A percentile compares a stretch with the other conserved stretches of the same genome.
Evolutionary conservation across 1,140 invertebrate species (phyloP).

Genomic region (Drosophila baimaii): DNA sequence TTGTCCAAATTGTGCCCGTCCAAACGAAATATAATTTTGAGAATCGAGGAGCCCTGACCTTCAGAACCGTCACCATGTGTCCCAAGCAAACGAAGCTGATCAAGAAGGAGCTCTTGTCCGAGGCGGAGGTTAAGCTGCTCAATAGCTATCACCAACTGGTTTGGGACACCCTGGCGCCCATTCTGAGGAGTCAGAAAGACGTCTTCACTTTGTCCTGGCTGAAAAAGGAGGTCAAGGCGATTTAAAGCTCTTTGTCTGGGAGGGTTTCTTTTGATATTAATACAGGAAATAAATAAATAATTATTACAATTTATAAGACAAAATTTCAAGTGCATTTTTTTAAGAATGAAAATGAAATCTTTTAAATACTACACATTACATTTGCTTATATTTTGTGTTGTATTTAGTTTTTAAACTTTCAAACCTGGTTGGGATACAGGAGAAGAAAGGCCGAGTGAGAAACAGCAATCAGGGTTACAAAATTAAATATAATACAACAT

Average conservation of each 20-base stretch:
- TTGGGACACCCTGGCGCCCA: conserved; percentile 89
- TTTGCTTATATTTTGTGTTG: too few species aligned
- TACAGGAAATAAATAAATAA: neutral
- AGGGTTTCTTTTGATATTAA: neutral
- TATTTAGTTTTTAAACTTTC: too few species aligned
- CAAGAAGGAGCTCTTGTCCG: conserved; percentile 90
- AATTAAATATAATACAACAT: too few species aligned
- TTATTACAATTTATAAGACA: neutral
- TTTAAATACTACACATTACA: neutral
- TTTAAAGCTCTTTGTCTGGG: conserved; percentile 52
- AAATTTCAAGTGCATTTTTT: neutral
- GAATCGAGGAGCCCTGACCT: conserved; percentile 92
- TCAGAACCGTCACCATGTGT: conserved; percentile 96
- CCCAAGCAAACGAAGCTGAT: conserved; percentile 97
- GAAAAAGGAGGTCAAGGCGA: conserved; percentile 88
- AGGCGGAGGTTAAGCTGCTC: conserved; percentile 91
- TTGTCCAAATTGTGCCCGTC: conserved; percentile 88
- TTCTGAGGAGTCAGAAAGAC: conserved; percentile 87
- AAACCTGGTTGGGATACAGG: too few species aligned
- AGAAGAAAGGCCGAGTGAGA: too few species aligned
- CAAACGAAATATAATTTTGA: conserved; percentile 89
- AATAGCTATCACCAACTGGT: conserved; percentile 92
- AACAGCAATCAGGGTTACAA: too few species aligned
- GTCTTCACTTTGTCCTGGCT: conserved; percentile 90
- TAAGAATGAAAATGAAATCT: neutral